phyloP scores from a whole-genome alignment of 2,797 vertebrate species.

The Gobionotothen gibberifrons region DNA sequence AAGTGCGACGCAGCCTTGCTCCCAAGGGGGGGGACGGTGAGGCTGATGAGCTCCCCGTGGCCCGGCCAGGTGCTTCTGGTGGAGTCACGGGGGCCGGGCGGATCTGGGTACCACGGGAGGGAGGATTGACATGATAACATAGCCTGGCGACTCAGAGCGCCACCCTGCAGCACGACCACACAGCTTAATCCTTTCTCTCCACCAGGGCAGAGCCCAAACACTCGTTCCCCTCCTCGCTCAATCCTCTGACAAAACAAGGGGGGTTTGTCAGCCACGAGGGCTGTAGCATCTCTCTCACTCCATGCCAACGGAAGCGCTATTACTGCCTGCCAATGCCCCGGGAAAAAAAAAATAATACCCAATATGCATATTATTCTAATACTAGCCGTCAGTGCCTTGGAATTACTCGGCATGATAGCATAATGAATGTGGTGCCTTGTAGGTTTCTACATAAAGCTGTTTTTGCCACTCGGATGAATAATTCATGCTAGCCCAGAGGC shows the following conservation, averaged over 20 bases:
- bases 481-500: constrained; percentile 93
- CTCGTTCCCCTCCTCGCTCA: constrained; percentile 55
- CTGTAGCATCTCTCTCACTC: constrained; percentile 74
- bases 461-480: constrained; percentile 90
- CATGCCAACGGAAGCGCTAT: constrained; percentile 81
- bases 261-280: constrained; percentile 78
- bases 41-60: constrained; percentile 63
- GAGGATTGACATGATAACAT: constrained; percentile 67
- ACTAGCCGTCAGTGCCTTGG: constrained; percentile 84
- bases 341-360: constrained; percentile 77
- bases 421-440: constrained; percentile 91
- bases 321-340: constrained; percentile 81
- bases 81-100: constrained; percentile 37
- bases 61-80: constrained; percentile 67
- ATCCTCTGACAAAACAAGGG: constrained; percentile 80
- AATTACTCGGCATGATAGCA: constrained; percentile 88
- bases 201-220: constrained; percentile 61
- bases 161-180: constrained; percentile 69
- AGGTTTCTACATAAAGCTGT: constrained; percentile 90
- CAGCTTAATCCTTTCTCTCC: constrained; percentile 68
- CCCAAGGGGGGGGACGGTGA: constrained; percentile 39
- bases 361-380: constrained; percentile 91
- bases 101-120: constrained; percentile 55
- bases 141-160: constrained; percentile 44
- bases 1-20: constrained; percentile 32